Base-by-base conservation (phyloP, 2,888 invertebrate species). In the Drosophila sordidula region DNA sequence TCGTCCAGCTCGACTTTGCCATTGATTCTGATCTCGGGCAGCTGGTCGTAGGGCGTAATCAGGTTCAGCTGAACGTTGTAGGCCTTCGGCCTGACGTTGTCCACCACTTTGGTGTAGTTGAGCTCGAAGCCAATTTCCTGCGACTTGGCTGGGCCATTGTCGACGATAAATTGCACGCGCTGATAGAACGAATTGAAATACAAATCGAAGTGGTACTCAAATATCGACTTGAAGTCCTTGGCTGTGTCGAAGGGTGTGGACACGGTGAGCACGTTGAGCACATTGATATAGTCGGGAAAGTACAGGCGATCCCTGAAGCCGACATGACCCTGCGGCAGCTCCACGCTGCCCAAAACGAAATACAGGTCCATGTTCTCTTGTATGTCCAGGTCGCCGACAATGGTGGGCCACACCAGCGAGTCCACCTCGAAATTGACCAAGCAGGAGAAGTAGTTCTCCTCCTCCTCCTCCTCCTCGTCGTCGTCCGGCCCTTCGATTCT, bases 351-450 rank as follows among this genome's bases (percentile, higher is more conserved):
- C 47, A 92, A 89, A 39, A 93, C 74, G 45, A 93, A 90, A 82
- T 93, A 94, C 29, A 90, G 89, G 41, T 93, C 92, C 46, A 92
- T 93, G 79, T 93, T 92, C 85, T 94, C 93, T 75, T 94, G 94
- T 70, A 94, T 92, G 89, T 94, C 94, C 16, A 94, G 88, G 36
- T 93, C 92, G 32, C 93, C 94, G 54, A 92, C 92, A 55, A 95
- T 93, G 6, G 94, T 94, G 1, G 94, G 94, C 91, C 94, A 94
- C 36, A 93, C 89, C 5, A 94, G 82, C 3, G 93, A 92, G 83
- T 95, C 94, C 57, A 95, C 66, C 90, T 94, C 93, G 54, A 94
- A 91, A 44, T 93, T 90, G 11, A 94, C 94, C 65, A 94, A 90
- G 50, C 93, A 93, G 56, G 93, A 93, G 52, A 93, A 92, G 64